These are phyloP conservation scores for Lagorchestes hirsutus DNA, from an alignment of 2,797 vertebrate genomes.

Conservation along the genomic window DNA sequence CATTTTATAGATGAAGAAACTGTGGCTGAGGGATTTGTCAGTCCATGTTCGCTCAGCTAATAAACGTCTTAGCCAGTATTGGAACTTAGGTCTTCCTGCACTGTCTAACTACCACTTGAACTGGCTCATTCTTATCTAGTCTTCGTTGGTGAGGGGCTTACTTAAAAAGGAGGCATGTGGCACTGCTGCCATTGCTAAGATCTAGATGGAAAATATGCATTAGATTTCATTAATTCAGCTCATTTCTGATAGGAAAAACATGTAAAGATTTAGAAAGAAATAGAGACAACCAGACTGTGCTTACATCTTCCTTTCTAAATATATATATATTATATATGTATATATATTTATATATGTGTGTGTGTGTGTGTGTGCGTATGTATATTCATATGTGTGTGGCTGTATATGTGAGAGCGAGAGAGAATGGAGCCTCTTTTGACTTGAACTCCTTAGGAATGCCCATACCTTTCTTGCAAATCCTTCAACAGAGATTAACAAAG, in stretches of 20 bases:
- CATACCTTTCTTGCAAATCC: neutral
- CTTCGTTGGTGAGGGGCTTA: neutral
- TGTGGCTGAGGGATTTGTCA: neutral
- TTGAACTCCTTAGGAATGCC: neutral
- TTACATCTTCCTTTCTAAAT: neutral
- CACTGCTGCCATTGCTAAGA: neutral
- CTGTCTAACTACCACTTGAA: neutral
- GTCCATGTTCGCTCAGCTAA: neutral
- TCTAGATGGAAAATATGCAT: neutral
- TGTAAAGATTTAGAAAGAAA: neutral
- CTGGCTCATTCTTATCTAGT: neutral
- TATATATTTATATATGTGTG: no score
- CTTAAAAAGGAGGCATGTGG: slow-evolving; percentile 6
- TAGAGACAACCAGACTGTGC: no score
- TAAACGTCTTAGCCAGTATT: neutral
- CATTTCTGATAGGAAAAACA: neutral
- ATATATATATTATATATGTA: no score
- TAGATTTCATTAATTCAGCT: neutral
- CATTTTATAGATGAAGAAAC: neutral
- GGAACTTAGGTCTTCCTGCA: neutral
- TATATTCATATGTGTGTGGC: no score
- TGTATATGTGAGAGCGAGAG: neutral
- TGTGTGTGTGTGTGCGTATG: no score
- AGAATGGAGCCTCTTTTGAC: neutral
- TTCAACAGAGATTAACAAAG: neutral